Evolutionary conservation across 92 coral and sea anemone genomes (phyloP).

Genomic region (Porites rus): DNA sequence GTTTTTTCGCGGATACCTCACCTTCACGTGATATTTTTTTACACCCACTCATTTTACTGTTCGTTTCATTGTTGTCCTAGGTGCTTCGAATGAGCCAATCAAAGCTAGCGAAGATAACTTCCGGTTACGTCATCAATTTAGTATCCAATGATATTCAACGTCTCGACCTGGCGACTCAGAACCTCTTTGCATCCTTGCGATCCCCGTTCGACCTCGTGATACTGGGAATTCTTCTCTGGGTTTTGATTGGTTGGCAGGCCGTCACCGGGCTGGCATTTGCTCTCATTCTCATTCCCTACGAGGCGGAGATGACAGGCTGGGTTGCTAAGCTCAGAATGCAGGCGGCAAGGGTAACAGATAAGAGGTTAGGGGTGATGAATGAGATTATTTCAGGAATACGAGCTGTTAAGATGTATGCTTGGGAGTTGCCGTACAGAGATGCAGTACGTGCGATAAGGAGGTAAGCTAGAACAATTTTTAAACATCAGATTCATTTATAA

Average conservation of each 20-base stretch:
- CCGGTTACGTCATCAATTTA: slow-evolving; percentile 92
- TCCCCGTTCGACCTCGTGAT: slow-evolving; percentile 91
- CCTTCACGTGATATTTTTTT: too few species aligned
- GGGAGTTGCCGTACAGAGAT: slow-evolving; percentile 96
- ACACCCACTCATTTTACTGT: too few species aligned
- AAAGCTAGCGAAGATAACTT: slow-evolving; percentile 90
- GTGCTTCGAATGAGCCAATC: slow-evolving; percentile 93
- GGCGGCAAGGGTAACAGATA: slow-evolving; percentile 93
- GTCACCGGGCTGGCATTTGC: slow-evolving; percentile 93
- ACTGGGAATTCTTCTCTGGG: slow-evolving; percentile 82
- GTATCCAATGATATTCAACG: slow-evolving; percentile 96
- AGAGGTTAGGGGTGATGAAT: slow-evolving; percentile 89
- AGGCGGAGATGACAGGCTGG: slow-evolving; percentile 98
- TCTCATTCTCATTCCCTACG: slow-evolving; percentile 93
- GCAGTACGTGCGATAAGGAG: slow-evolving; percentile 78
- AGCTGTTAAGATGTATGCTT: slow-evolving; percentile 95
- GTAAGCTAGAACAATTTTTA: slow-evolving; percentile 39
- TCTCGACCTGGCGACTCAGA: slow-evolving; percentile 91
- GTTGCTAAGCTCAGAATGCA: slow-evolving; percentile 91
- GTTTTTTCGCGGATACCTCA: too few species aligned
- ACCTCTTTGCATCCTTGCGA: slow-evolving; percentile 88
- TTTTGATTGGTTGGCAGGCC: slow-evolving; percentile 95
- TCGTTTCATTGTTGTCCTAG: slow-evolving; percentile 27
- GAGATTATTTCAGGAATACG: slow-evolving; percentile 91
- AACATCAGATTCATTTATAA: background rate